These are phyloP conservation scores for Zygothrica quintamaculata DNA, from an alignment of 2,888 invertebrate species.

Conservation along the genomic window DNA sequence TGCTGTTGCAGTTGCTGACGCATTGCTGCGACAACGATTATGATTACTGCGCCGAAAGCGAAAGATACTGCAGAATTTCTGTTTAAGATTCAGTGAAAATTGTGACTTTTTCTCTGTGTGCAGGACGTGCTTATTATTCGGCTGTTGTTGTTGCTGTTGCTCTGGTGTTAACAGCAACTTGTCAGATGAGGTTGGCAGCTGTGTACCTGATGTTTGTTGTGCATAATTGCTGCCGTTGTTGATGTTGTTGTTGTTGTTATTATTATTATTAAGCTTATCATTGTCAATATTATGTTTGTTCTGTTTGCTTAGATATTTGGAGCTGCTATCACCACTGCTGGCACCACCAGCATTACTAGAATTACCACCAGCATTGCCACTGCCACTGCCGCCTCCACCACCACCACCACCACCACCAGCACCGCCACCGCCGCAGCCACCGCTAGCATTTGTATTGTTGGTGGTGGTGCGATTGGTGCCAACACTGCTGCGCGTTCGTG, in stretches of 20 bases:
- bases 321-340: slow-evolving; percentile 34
- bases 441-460: slow-evolving; percentile 1
- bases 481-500: slow-evolving; percentile 71
- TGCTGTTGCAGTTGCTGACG: slow-evolving; percentile 21
- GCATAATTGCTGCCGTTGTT: slow-evolving; percentile 36
- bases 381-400: slow-evolving; percentile 8
- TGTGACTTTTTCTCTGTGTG: slow-evolving; percentile 88
- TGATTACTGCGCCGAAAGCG: slow-evolving; percentile 87
- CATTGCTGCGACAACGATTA: slow-evolving; percentile 73
- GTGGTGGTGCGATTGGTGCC: slow-evolving; percentile 40
- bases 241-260: slow-evolving; percentile 58
- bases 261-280: slow-evolving; percentile 67
- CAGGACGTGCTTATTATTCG: slow-evolving; percentile 74
- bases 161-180: slow-evolving; percentile 6
- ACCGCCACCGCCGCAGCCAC: slow-evolving; percentile 11
- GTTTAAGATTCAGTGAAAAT: slow-evolving; percentile 91
- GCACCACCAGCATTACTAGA: slow-evolving; percentile 23
- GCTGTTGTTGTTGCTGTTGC: slow-evolving; percentile 29
- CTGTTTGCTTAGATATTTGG: slow-evolving; percentile 71
- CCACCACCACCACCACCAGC: slow-evolving; percentile 24
- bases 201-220: slow-evolving; percentile 40
- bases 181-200: slow-evolving; percentile 41
- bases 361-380: slow-evolving; percentile 12
- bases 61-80: slow-evolving; percentile 94
- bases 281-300: slow-evolving; percentile 69